Evolutionary conservation across 2,888 invertebrate genomes (phyloP).

Genomic region (Perithous albicinctus): DNA sequence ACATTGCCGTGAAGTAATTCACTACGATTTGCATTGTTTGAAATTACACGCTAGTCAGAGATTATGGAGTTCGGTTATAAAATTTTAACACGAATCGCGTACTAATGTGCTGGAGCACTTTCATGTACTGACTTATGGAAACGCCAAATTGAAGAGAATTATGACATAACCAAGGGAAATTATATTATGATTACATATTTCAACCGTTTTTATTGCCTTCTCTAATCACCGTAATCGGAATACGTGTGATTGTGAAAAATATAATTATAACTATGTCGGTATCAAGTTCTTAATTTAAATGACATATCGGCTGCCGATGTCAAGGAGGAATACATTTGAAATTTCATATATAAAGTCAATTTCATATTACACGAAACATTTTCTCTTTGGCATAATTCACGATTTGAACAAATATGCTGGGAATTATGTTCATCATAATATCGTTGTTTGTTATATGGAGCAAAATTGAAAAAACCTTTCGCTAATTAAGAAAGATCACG

Average conservation of each 20-base stretch:
- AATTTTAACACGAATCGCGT: background rate
- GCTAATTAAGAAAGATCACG: too few relatives aligned
- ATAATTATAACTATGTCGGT: too few relatives aligned
- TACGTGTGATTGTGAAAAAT: background rate
- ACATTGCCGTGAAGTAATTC: constrained; percentile 25
- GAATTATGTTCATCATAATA: too few relatives aligned
- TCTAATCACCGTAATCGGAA: background rate
- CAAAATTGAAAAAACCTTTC: too few relatives aligned
- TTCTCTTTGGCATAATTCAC: too few relatives aligned
- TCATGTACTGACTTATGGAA: constrained; percentile 35
- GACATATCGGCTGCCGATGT: too few relatives aligned
- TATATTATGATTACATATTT: constrained; percentile 22
- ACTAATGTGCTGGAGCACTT: background rate
- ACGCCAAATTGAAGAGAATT: constrained; percentile 22
- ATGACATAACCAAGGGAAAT: background rate
- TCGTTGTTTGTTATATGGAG: too few relatives aligned
- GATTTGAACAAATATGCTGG: too few relatives aligned
- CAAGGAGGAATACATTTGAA: too few relatives aligned
- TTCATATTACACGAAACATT: too few relatives aligned
- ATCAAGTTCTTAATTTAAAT: too few relatives aligned
- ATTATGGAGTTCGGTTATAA: constrained; percentile 11
- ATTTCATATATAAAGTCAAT: too few relatives aligned
- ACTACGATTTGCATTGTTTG: constrained; percentile 51
- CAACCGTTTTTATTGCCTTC: background rate
- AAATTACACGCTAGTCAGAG: constrained; percentile 40